Percentiles rank a stretch among this genome's conserved stretches.
Evolutionary conservation across 2,113 vertebrate species (phyloP).

Genomic region (Colius striatus): DNA sequence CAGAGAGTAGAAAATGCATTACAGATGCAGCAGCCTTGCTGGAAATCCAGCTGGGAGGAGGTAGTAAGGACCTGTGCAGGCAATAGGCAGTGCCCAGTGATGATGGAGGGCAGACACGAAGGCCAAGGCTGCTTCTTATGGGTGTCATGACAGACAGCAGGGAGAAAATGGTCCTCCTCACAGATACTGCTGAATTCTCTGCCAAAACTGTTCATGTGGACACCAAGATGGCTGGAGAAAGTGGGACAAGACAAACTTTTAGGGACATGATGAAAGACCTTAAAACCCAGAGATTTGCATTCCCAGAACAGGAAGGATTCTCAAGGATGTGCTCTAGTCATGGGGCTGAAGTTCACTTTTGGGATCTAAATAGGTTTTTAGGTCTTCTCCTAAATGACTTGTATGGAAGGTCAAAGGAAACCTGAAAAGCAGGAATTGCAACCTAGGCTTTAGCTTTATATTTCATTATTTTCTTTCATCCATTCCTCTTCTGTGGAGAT

Average conservation of each 20-base stretch:
- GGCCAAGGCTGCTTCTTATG: not conserved
- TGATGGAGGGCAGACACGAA: rapidly evolving
- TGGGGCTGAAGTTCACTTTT: not conserved
- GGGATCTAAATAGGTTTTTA: not conserved
- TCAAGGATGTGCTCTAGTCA: not conserved
- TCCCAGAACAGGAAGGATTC: not conserved
- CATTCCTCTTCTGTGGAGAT: not conserved
- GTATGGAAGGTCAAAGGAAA: not conserved
- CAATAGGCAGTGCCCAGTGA: not conserved
- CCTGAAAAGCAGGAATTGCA: not conserved
- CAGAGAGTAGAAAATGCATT: not conserved
- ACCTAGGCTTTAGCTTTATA: not conserved
- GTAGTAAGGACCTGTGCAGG: not conserved
- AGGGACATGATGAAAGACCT: not conserved
- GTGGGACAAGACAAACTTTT: rapidly evolving
- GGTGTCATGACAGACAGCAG: not conserved
- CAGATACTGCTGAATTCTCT: not conserved
- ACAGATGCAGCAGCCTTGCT: not conserved
- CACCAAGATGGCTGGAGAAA: not conserved
- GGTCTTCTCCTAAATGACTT: not conserved
- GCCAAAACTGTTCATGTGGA: not conserved
- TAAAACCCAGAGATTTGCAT: not conserved
- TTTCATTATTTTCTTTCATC: not conserved
- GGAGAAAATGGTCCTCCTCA: not conserved
- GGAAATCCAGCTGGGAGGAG: not conserved